A percentile compares a stretch with the other conserved stretches of the same genome.
These are phyloP conservation scores for Platichthys flesus DNA, from an alignment of 2,113 vertebrate genomes.

Conservation along the genomic window DNA sequence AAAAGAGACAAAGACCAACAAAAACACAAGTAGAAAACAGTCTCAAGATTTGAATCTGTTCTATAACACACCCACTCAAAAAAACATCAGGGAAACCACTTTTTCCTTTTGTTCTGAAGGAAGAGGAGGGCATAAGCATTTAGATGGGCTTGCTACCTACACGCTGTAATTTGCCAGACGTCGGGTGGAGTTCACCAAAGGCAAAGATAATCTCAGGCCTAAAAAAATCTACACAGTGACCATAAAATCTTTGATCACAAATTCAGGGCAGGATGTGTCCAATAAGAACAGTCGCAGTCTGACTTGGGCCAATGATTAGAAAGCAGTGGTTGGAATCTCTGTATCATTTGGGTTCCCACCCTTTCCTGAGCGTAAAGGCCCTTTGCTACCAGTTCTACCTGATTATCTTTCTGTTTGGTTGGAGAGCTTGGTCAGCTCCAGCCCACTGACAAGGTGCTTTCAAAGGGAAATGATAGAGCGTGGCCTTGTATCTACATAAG, in stretches of 20 bases:
- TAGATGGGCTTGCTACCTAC: conserved; percentile 35
- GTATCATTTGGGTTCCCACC: conserved; percentile 59
- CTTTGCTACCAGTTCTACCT: conserved; percentile 31
- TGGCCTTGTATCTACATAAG: conserved; percentile 53
- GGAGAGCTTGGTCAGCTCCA: conserved; percentile 32
- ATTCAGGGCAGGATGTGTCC: conserved; percentile 32
- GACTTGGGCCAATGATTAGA: conserved; percentile 65
- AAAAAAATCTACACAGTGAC: conserved; percentile 54
- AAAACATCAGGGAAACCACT: conserved; percentile 60
- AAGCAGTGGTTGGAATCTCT: conserved; percentile 58
- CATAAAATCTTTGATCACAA: conserved; percentile 69
- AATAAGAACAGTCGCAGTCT: conserved; percentile 45
- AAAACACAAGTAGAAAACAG: conserved; percentile 29
- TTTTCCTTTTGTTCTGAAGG: conserved; percentile 72
- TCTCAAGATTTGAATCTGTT: conserved; percentile 55
- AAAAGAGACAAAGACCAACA: conserved; percentile 66
- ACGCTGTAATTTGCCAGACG: conserved; percentile 67
- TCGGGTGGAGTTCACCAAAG: conserved; percentile 66
- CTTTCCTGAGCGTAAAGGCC: conserved; percentile 56
- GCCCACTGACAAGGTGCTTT: conserved; percentile 48
- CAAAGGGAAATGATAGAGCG: conserved; percentile 65
- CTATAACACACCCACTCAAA: conserved; percentile 14
- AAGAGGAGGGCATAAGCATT: conserved; percentile 34
- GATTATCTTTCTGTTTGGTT: conserved; percentile 51
- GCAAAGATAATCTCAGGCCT: conserved; percentile 62